Evolutionary conservation across 2,888 invertebrate species (phyloP), one percentile per base, ranked within the genome.

Genomic region (Druceiella hillmani): DNA sequence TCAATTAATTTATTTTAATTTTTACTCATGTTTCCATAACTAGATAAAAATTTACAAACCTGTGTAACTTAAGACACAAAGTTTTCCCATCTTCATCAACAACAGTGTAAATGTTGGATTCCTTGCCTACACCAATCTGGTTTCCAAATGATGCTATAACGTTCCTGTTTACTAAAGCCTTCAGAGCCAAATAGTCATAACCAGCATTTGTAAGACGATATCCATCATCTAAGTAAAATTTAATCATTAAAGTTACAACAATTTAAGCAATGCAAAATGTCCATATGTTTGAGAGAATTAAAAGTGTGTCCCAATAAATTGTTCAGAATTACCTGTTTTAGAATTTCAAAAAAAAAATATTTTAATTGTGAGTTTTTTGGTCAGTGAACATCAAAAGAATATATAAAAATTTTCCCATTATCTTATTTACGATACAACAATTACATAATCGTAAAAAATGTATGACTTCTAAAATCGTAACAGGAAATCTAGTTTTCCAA

Each of bases 111-210:
- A 98, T 90, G 57, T 97, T 95, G 1, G 98, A 98, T 62, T 99
- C 99, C 61, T 99, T 99, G 27, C 99, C 99, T 20, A 97, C 90
- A 22, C 99, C 99, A 52, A 99, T 98, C 70, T 99, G 97, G 61
- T 93, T 97, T 9, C 99, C 99, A 59, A 99, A 92, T 2, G 88
- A 89, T 24, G 78, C 67, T 11, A 95, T 76, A 2, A 85, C 77
- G 42, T 83, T 81, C 17, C 89, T 78, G 39, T 86, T 78, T 0
- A 87, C 80, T 7, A 97, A 68, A 0, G 87, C 86, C 60, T 94
- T 93, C 7, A 99, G 68, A 0, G 98, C 94, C 45, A 99, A 73
- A 61, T 92, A 99, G 66, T 99, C 99, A 58, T 99, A 99, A 0
- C 99, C 99, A 31, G 83, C 69, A 58, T 95, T 94, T 3, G 98